Evolutionary conservation across 1,140 invertebrate species (phyloP).

Genomic region (Drosophila ficusphila): DNA sequence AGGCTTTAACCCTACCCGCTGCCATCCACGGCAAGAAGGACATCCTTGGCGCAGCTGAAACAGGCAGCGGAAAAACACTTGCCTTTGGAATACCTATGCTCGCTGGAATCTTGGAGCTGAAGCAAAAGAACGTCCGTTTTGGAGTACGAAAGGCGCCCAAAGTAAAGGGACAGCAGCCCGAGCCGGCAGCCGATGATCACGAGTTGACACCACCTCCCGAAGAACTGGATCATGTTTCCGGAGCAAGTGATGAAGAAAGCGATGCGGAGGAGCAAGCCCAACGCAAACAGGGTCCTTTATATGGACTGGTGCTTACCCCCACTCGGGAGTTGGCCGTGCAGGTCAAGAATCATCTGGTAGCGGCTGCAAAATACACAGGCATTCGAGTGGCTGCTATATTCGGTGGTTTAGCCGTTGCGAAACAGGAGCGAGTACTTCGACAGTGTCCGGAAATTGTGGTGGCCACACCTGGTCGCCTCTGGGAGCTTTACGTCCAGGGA

Average conservation of each 20-base stretch:
- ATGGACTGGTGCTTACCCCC: constrained; percentile 95
- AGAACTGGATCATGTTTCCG: constrained; percentile 72
- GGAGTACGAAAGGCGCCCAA: constrained; percentile 79
- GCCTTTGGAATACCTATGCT: constrained; percentile 98
- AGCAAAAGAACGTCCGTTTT: constrained; percentile 83
- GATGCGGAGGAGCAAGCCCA: constrained; percentile 69
- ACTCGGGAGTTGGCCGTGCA: constrained; percentile 98
- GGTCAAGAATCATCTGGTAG: constrained; percentile 93
- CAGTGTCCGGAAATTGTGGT: constrained; percentile 96
- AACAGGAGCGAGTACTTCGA: constrained; percentile 94
- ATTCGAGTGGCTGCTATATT: constrained; percentile 90
- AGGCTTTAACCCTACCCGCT: constrained; percentile 90
- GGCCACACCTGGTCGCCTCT: constrained; percentile 97
- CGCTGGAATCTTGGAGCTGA: constrained; percentile 91
- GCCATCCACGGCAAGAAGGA: constrained; percentile 93
- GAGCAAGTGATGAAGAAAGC: constrained; percentile 82
- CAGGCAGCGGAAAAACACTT: constrained; percentile 98
- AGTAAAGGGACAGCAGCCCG: constrained; percentile 77
- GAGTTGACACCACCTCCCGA: constrained; percentile 77
- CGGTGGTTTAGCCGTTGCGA: constrained; percentile 95
- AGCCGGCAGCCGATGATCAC: constrained; percentile 56
- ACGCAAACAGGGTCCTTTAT: constrained; percentile 86
- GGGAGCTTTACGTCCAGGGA: constrained; percentile 94
- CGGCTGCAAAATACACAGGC: constrained; percentile 91
- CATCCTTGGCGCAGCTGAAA: constrained; percentile 98